Conservation (phyloP, 1,140 invertebrate species). For the Magallana angulata region DNA sequence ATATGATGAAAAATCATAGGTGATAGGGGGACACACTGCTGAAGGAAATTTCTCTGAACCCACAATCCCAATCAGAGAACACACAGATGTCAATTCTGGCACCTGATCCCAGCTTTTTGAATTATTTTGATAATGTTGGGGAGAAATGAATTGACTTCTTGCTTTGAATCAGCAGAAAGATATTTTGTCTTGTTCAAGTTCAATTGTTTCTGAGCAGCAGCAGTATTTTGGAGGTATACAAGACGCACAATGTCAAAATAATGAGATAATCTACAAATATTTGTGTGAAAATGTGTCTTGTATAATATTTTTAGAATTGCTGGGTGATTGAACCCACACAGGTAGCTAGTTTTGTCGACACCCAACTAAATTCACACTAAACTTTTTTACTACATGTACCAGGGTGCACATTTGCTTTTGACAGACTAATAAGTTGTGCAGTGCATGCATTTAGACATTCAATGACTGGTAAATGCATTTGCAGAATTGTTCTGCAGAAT, state of each 20-base stretch:
- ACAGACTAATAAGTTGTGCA: too few relatives aligned
- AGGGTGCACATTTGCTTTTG: too few relatives aligned
- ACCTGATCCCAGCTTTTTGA: constrained; percentile 18
- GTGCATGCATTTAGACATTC: too few relatives aligned
- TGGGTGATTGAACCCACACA: constrained; percentile 12
- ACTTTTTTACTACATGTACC: background rate
- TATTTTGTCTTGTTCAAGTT: constrained; percentile 31
- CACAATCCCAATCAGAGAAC: background rate
- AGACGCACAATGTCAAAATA: constrained; percentile 24
- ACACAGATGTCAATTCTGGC: constrained; percentile 21
- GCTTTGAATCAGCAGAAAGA: constrained; percentile 30
- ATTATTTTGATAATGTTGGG: constrained; percentile 32
- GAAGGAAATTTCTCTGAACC: background rate
- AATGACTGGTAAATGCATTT: too few relatives aligned
- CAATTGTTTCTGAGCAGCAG: constrained; percentile 33
- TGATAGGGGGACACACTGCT: background rate
- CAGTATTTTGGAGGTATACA: constrained; percentile 28
- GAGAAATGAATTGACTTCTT: constrained; percentile 37
- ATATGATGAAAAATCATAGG: constrained; percentile 23
- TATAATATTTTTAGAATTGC: background rate
- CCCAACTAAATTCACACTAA: background rate
- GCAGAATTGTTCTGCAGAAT: too few relatives aligned
- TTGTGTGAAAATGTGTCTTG: constrained; percentile 28
- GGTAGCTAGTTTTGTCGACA: constrained; percentile 6
- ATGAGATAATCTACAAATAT: constrained; percentile 28